These are phyloP conservation scores for Sapajus apella DNA, from an alignment of 2,113 vertebrate species.

Conservation along the genomic window DNA sequence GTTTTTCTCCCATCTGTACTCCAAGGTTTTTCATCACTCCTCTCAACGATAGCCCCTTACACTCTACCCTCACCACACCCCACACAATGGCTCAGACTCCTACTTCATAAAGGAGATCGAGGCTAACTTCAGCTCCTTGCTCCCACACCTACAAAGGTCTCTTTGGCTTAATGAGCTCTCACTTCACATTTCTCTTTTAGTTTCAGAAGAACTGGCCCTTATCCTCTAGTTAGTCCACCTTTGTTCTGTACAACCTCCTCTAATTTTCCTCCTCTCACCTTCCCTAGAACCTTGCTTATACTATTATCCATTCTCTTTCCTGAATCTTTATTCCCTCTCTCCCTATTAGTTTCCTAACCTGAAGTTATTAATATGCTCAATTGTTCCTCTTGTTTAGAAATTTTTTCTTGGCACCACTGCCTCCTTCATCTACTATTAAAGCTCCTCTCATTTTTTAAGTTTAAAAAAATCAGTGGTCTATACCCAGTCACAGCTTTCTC, in stretches of 20 bases:
- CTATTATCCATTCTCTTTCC: background rate
- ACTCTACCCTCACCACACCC: background rate
- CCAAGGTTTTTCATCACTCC: background rate
- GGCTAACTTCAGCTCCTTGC: background rate
- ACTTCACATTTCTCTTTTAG: background rate
- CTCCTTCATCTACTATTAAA: conserved; percentile 36
- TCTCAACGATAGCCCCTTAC: background rate
- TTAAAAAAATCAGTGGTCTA: background rate
- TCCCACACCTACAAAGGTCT: background rate
- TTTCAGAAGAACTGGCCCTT: background rate
- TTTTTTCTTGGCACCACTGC: background rate
- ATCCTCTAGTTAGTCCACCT: background rate
- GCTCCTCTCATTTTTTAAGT: background rate
- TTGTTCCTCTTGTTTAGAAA: background rate
- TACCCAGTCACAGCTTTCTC: background rate
- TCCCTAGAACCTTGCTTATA: background rate
- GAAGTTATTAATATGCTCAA: background rate
- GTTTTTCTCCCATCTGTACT: background rate
- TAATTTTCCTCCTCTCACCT: background rate
- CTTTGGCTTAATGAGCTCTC: background rate
- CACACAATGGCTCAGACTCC: background rate
- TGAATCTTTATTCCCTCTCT: background rate
- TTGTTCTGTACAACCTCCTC: background rate
- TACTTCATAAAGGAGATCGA: background rate
- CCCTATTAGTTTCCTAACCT: background rate